Evolutionary conservation across 2,888 invertebrate species (phyloP), one percentile per base, ranked within the genome.

Genomic region (Lochmaea crataegi): DNA sequence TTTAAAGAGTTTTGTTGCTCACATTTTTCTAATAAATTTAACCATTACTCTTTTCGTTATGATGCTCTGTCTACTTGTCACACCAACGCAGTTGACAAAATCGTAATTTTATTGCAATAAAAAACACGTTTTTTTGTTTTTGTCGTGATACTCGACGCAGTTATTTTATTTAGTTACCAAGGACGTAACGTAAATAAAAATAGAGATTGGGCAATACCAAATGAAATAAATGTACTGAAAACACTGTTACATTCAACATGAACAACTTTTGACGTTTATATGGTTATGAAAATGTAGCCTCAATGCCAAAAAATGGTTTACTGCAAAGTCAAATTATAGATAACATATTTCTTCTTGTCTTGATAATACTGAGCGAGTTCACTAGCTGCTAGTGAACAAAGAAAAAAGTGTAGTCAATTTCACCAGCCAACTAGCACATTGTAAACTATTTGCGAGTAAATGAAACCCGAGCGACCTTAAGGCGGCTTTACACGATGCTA

Each of bases 21-120:
- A 18, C 22, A 56, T 1, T 18, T 22, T 56, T 56, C 5, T 56
- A 22, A 56, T 56, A 22, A 56, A 56, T 56, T 16, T 22, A 56
- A 56, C 22, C 56, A 56, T 56, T 18, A 22, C 12, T 56, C 56
- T 56, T 22, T 16, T 18, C 16, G 56, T 56, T 56, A 56, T 56
- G 16, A 16, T 56, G 10, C 18, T 56, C 56, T 56, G n/a, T 18
- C 16, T 22, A 45, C 11, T 12, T 45, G 11, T 45, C 45, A 45
- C 45, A 45, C 45, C 45, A 45, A 45, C 45, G 45, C 45, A 45
- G 45, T 45, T 45, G 18, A 22, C 32, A 38, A 38, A 38, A 7
- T 7, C 32, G 9, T 38, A 38, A 38, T 38, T 38, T 38, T 38
- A 38, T 38, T 5, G 32, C 32, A 56, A 56, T 16, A 11, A 22